Evolutionary conservation across 2,888 invertebrate species (phyloP), one percentile per base, ranked within the genome.

Genomic region (Hybos culiciformis): DNA sequence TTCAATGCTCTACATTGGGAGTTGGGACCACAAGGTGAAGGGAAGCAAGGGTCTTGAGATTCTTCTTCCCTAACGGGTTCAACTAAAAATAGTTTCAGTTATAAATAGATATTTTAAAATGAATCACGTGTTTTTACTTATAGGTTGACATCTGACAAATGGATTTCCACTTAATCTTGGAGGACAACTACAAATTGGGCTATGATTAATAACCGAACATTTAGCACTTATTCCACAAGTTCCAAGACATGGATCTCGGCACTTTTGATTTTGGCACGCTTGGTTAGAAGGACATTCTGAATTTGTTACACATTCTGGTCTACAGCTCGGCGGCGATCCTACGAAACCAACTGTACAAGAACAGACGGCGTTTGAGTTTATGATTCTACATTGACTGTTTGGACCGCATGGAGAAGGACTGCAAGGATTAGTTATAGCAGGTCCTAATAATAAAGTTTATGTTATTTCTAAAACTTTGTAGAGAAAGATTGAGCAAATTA

Each of bases 211-310:
- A 4, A 83, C 82, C 44, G 73, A 73, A 55, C 85, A 86, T 54
- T 78, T 74, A 78, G 84, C 78, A 53, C 77, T 77, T 24, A 73
- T 55, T 5, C 83, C 85, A 56, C 88, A 83, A 29, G 81, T 76
- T 39, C 84, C 83, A 9, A 76, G 71, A 54, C 86, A 87, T 19
- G 83, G 82, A 58, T 83, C 76, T n/a, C 72, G 62, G 55, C 84
- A 84, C 63, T 78, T 80, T 53, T 79, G 77, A 52, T 78, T 78
- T 12, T 77, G 66, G 55, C 84, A 85, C 12, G 82, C 78, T 52
- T 73, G 66, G 51, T 72, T 73, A 36, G 73, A 59, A 1, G 74
- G 65, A 57, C 84, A 85, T 54, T 85, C 84, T 0, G 75, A 69
- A 56, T 77, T 83, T 12, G 74, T 68, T 1, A 76, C 69, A 55